A percentile compares a stretch with the other conserved stretches of the same genome.
Evolutionary conservation across 2,888 invertebrate genomes (phyloP).

Genomic region (Tetanocera ferruginea): DNA sequence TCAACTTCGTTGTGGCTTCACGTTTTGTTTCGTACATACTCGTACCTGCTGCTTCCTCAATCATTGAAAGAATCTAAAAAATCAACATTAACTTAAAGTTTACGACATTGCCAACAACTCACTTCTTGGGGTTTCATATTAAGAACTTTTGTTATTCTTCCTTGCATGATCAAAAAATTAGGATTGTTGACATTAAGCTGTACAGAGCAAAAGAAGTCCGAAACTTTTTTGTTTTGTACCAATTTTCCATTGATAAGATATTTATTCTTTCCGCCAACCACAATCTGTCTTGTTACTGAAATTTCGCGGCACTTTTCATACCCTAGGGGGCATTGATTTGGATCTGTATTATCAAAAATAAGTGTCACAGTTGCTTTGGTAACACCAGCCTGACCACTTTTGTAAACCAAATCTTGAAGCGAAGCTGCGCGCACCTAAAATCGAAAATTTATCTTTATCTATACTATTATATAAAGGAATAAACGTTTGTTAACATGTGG

Average conservation of each 20-base stretch:
- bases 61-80: conserved; percentile 89
- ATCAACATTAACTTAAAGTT: background rate
- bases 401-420: conserved; percentile 96
- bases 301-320: conserved; percentile 94
- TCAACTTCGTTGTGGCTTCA: conserved; percentile 85
- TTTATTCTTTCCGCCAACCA: conserved; percentile 89
- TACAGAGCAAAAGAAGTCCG: conserved; percentile 95
- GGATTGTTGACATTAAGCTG: conserved; percentile 99
- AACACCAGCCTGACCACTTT: conserved; percentile 96
- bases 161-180: conserved; percentile 99
- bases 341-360: conserved; percentile 92
- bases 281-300: conserved; percentile 89
- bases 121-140: conserved; percentile 99
- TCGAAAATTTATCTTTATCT: background rate
- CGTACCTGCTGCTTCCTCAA: conserved; percentile 99
- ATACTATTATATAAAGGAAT: too few relatives aligned
- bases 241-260: conserved; percentile 94
- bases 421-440: conserved; percentile 88
- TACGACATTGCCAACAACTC: conserved; percentile 49
- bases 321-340: conserved; percentile 86
- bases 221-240: conserved; percentile 90
- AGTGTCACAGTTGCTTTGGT: conserved; percentile 96
- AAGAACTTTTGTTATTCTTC: conserved; percentile 96
- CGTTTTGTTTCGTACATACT: conserved; percentile 96
- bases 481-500: too few relatives aligned